phyloP scores from a whole-genome alignment of 1,140 invertebrate genomes.

The Brachionus koreanus region DNA sequence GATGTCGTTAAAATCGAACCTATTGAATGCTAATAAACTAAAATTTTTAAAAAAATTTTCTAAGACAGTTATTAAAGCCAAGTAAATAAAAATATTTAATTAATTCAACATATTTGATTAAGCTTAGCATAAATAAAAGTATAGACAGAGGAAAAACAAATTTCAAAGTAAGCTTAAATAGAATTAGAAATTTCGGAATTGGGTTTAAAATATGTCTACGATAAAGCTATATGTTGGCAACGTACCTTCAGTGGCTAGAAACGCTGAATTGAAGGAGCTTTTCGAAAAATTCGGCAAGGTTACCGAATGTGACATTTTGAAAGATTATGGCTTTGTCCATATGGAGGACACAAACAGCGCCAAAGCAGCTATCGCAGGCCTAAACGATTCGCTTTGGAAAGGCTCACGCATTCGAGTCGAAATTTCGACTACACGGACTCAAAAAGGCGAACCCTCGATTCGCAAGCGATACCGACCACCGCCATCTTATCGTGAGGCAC shows the following conservation, averaged over 20 bases:
- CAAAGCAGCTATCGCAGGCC: conserved; percentile 80
- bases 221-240: conserved; percentile 88
- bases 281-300: conserved; percentile 93
- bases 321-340: conserved; percentile 96
- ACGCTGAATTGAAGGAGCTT: conserved; percentile 76
- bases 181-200: neutral
- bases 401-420: conserved; percentile 85
- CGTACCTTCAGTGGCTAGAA: conserved; percentile 79
- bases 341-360: conserved; percentile 87
- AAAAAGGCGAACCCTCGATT: neutral
- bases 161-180: neutral
- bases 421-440: conserved; percentile 62
- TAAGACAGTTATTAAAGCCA: neutral
- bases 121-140: neutral
- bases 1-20: no score
- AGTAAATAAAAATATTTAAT: neutral
- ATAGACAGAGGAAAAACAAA: neutral
- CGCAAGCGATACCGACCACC: neutral
- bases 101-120: conserved; percentile 10
- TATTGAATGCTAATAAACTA: no score
- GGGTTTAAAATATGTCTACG: neutral
- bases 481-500: neutral
- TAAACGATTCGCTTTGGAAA: conserved; percentile 80
- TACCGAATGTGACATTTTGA: conserved; percentile 89
- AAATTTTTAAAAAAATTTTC: neutral